These are phyloP conservation scores for Cylas formicarius DNA, from an alignment of 1,140 invertebrate species.

Conservation along the genomic window DNA sequence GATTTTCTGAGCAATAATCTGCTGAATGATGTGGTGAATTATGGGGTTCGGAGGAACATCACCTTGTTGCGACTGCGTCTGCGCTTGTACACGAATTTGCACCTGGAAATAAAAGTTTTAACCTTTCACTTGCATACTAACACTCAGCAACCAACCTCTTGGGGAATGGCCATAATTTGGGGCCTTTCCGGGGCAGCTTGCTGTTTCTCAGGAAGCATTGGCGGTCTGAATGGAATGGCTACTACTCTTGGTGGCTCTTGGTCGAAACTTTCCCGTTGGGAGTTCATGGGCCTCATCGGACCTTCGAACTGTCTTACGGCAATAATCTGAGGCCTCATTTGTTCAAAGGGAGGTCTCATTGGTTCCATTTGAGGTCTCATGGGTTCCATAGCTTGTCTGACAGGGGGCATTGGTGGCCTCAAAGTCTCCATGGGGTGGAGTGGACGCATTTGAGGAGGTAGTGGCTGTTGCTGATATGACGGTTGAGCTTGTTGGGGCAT, in stretches of 20 bases:
- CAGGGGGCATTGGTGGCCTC: slow-evolving; percentile 35
- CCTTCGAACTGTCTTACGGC: too few relatives aligned
- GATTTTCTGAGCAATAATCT: slow-evolving; percentile 39
- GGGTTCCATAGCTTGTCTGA: slow-evolving; percentile 18
- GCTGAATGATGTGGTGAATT: slow-evolving; percentile 39
- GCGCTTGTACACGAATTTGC: slow-evolving; percentile 18
- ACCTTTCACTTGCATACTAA: not conserved
- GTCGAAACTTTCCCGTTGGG: slow-evolving; percentile 5
- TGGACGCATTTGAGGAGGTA: slow-evolving; percentile 19
- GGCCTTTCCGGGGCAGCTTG: slow-evolving; percentile 8
- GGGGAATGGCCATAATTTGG: slow-evolving; percentile 19
- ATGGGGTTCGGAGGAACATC: slow-evolving; percentile 33
- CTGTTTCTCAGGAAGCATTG: slow-evolving; percentile 10
- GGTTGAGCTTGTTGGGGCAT: slow-evolving; percentile 37
- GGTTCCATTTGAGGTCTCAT: slow-evolving; percentile 19
- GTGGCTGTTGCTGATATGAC: too few relatives aligned
- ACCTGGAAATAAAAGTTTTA: not conserved
- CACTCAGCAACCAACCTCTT: slow-evolving; percentile 9
- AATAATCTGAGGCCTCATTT: slow-evolving; percentile 6
- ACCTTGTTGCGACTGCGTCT: slow-evolving; percentile 17
- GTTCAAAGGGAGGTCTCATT: slow-evolving; percentile 11
- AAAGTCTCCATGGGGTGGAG: slow-evolving; percentile 35
- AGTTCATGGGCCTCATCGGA: slow-evolving; percentile 12
- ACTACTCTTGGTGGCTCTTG: slow-evolving; percentile 3
- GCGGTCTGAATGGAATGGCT: slow-evolving; percentile 19